phyloP scores from a whole-genome alignment of 1,140 invertebrate species.

The Drosophila pandora region DNA sequence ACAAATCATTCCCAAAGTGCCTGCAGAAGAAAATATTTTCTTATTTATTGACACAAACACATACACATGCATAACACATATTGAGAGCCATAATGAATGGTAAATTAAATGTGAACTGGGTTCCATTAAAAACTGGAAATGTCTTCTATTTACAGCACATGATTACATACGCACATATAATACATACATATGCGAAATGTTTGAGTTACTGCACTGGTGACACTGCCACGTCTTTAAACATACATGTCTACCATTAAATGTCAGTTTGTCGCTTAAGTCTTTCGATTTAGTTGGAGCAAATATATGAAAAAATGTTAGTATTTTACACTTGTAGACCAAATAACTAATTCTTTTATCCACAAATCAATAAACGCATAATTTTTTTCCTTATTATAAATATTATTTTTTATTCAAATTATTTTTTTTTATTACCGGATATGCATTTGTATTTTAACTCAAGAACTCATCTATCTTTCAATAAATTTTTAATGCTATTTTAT shows the following conservation, averaged over 20 bases:
- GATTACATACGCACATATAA: slow-evolving; percentile 1
- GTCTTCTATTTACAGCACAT: slow-evolving; percentile 3
- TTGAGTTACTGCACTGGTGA: slow-evolving; percentile 36
- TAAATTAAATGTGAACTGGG: slow-evolving; percentile 1
- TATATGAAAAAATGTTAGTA: too few relatives aligned
- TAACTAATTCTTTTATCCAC: neutral
- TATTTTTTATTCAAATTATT: neutral
- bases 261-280: slow-evolving; percentile 36
- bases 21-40: slow-evolving; percentile 12
- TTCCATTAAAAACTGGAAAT: slow-evolving; percentile 5
- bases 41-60: neutral
- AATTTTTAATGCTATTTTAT: slow-evolving; percentile 25
- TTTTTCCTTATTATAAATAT: neutral
- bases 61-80: neutral
- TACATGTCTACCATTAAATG: neutral
- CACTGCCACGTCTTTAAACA: slow-evolving; percentile 42
- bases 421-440: neutral
- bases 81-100: neutral
- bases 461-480: too few relatives aligned
- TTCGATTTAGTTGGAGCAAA: slow-evolving; percentile 14
- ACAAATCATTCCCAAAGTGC: slow-evolving; percentile 14
- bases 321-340: too few relatives aligned
- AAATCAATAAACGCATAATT: neutral
- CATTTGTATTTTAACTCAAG: slow-evolving; percentile 13
- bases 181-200: slow-evolving; percentile 13